Percentiles rank a stretch among this genome's conserved stretches.
Conservation (phyloP, 2,113 vertebrate species). For the Hepsetus odoe region DNA sequence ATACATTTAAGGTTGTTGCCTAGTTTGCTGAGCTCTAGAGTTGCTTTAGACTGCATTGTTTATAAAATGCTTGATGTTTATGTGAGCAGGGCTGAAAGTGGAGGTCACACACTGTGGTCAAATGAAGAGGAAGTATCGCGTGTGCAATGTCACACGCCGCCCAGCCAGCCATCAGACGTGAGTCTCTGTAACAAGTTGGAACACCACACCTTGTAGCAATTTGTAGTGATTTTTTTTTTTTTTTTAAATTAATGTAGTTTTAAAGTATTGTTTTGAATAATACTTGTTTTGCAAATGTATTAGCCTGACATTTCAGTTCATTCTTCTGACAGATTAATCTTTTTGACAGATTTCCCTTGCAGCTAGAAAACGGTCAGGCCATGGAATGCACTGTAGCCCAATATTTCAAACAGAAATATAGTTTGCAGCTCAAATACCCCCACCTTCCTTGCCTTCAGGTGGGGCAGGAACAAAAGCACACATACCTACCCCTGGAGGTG, state of each 20-base stretch:
- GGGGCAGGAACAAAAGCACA: slow-evolving; percentile 98
- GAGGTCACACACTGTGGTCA: slow-evolving; percentile 98
- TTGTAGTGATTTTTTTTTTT: not conserved
- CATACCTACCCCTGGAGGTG: slow-evolving; percentile 96
- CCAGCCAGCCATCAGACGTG: slow-evolving; percentile 99
- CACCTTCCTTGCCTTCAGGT: slow-evolving; percentile 98
- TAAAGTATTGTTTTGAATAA: too few relatives aligned
- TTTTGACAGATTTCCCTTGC: slow-evolving; percentile 88
- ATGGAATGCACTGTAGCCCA: slow-evolving; percentile 99
- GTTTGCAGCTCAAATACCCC: slow-evolving; percentile 95
- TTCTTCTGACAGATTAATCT: not conserved
- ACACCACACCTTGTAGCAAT: too few relatives aligned
- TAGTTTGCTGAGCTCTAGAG: not conserved
- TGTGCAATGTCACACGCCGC: slow-evolving; percentile 95
- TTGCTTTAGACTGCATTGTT: not conserved
- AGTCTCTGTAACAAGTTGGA: slow-evolving; percentile 46
- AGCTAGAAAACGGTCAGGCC: slow-evolving; percentile 97
- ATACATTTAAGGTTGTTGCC: not conserved
- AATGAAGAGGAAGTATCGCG: slow-evolving; percentile 99
- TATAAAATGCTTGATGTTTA: slow-evolving; percentile 28
- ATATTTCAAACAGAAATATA: slow-evolving; percentile 99
- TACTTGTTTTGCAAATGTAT: too few relatives aligned
- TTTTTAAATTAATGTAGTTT: not conserved
- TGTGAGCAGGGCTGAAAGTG: slow-evolving; percentile 89
- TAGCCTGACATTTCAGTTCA: too few relatives aligned